phyloP scores from a whole-genome alignment of 2,797 vertebrate species.

The Brachyrhaphis roseni region DNA sequence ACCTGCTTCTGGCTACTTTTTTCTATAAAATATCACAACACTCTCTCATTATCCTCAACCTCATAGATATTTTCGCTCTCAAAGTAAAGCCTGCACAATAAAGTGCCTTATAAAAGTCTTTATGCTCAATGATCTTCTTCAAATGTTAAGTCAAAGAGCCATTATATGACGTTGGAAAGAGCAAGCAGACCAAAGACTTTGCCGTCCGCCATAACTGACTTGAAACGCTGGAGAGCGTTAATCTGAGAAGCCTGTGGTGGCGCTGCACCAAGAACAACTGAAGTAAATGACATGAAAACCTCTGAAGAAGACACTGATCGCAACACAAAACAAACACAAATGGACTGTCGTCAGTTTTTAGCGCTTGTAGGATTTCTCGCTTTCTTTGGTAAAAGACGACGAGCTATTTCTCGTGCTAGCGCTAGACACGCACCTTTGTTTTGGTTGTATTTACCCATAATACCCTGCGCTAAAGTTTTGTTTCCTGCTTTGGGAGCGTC shows the following conservation, averaged over 20 bases:
- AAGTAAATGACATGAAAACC: too few species aligned
- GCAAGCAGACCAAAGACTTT: neutral
- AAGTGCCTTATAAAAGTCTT: neutral
- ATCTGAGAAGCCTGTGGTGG: neutral
- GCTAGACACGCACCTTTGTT: too few species aligned
- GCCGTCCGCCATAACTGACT: neutral
- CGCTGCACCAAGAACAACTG: too few species aligned
- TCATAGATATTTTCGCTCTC: neutral
- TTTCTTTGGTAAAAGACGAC: too few species aligned
- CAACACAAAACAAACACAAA: too few species aligned
- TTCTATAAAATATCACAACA: slow-evolving; percentile 15
- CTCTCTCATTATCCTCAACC: slow-evolving; percentile 4
- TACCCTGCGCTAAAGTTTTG: too few species aligned
- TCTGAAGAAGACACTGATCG: too few species aligned
- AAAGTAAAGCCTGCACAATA: neutral
- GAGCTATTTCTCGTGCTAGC: too few species aligned
- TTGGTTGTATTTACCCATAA: too few species aligned
- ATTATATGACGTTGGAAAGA: neutral
- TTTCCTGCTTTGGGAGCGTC: too few species aligned
- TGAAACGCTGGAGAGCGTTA: neutral
- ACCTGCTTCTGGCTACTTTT: slow-evolving; percentile 3
- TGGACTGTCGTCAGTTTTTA: too few species aligned
- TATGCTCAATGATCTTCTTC: neutral
- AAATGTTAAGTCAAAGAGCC: neutral
- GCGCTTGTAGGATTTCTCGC: too few species aligned